phyloP scores from a whole-genome alignment of 2,888 invertebrate species.

The Leptinotarsa haldemani region DNA sequence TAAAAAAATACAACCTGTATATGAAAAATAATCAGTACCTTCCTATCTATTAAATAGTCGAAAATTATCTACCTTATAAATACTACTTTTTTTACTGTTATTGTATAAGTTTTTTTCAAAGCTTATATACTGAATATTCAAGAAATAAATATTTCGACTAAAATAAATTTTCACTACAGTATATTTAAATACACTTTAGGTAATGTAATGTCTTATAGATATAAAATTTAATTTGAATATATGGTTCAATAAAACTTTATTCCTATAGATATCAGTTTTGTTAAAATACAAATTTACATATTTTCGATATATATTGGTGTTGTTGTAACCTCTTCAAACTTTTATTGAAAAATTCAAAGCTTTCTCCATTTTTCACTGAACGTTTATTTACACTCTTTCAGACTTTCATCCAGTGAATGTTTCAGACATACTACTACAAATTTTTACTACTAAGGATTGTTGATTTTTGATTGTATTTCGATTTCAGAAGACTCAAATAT shows the following conservation, averaged over 20 bases:
- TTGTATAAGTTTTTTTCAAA: slow-evolving; percentile 53
- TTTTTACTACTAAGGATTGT: slow-evolving; percentile 57
- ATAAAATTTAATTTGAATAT: slow-evolving; percentile 61
- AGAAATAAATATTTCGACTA: slow-evolving; percentile 54
- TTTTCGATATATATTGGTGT: slow-evolving; percentile 61
- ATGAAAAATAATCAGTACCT: slow-evolving; percentile 49
- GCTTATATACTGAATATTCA: slow-evolving; percentile 55
- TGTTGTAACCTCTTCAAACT: slow-evolving; percentile 46
- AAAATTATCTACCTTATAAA: slow-evolving; percentile 58
- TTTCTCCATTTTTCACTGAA: slow-evolving; percentile 37
- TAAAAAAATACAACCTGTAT: slow-evolving; percentile 12
- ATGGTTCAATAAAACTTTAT: slow-evolving; percentile 55
- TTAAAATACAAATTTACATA: slow-evolving; percentile 61
- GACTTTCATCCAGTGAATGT: slow-evolving; percentile 46
- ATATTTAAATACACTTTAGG: slow-evolving; percentile 58
- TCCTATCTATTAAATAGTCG: slow-evolving; percentile 52
- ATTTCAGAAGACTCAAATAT: slow-evolving; percentile 30
- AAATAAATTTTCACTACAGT: slow-evolving; percentile 58
- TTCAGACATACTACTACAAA: slow-evolving; percentile 44
- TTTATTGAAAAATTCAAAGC: slow-evolving; percentile 33
- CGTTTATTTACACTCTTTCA: slow-evolving; percentile 51
- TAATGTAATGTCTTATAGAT: slow-evolving; percentile 58
- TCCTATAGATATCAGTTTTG: slow-evolving; percentile 52
- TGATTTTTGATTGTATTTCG: slow-evolving; percentile 57
- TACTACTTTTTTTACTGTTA: slow-evolving; percentile 56